Evolutionary conservation across 2,888 invertebrate genomes (phyloP), one percentile per base, ranked within the genome.

Genomic region (Steinernema scapterisci): DNA sequence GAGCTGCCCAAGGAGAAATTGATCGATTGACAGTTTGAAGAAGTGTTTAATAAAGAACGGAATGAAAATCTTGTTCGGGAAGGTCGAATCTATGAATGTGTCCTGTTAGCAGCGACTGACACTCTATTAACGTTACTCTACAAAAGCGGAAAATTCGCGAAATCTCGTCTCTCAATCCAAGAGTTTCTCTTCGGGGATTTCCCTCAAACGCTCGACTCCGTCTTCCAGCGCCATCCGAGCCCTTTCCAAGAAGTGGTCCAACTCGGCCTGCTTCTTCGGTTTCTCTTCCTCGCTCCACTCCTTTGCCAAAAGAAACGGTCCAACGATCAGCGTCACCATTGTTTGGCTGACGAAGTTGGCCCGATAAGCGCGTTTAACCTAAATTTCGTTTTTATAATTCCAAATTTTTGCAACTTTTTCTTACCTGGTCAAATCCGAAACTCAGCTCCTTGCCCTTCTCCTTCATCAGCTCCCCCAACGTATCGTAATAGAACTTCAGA

Each of bases 311-410:
- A 70, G 31, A 63, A 63, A 63, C 16, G 63, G 63, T 16, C 31
- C 63, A 16, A 6, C 27, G 13, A 38, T 16, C 16, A 63, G 27
- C 2, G 63, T 16, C 7, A 63, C 16, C 7, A 63, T 16, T 1
- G 63, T 2, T 13, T 63, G 63, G 3, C 38, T 16, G 16, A 63
- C 38, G 16, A 63, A 63, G 19, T 31, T 31, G 9, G 31, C 63
- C 31, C 63, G 9, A 31, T 63, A 63, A 16, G 63, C 63, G 1
- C 63, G 27, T 63, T 31, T 63, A 1, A 63, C 19, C 63, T 63
- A 63, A 63, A 25, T 5, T 25, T 23, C 9, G 19, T n/a, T 44
- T 11, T 44, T 5, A 7, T 48, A 48, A 48, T 48, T 19, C 6
- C n/a, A 3, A 52, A 11, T 9, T 38, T 38, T 38, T 9, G 38